These are phyloP conservation scores for Trichonephila inaurata DNA, from an alignment of 1,140 invertebrate genomes.

Conservation along the genomic window DNA sequence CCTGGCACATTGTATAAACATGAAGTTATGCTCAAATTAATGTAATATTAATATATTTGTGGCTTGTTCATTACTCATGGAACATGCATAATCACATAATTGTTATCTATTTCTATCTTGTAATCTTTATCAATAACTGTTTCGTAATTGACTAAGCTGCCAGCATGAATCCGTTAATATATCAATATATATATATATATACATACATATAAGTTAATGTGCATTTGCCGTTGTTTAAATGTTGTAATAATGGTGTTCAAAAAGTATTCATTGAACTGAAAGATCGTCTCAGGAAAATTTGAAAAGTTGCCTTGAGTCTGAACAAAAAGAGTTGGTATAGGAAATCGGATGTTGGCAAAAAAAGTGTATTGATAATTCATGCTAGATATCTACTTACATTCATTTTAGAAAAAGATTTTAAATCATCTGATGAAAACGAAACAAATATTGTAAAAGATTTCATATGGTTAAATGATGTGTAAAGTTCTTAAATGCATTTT, in stretches of 20 bases:
- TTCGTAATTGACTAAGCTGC: conserved; percentile 50
- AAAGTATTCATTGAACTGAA: conserved; percentile 45
- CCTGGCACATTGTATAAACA: conserved; percentile 68
- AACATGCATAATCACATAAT: conserved; percentile 64
- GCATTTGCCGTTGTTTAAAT: conserved; percentile 65
- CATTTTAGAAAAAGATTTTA: conserved; percentile 42
- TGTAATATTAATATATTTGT: conserved; percentile 70
- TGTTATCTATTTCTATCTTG: conserved; percentile 71
- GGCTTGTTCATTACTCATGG: conserved; percentile 57
- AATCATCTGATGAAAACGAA: not conserved
- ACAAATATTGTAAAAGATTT: conserved; percentile 27
- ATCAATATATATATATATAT: conserved; percentile 57
- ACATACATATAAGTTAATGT: conserved; percentile 52
- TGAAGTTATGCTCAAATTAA: conserved; percentile 74
- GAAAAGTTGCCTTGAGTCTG: conserved; percentile 67
- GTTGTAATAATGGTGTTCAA: conserved; percentile 59
- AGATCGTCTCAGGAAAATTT: conserved; percentile 66
- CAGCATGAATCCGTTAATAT: conserved; percentile 61
- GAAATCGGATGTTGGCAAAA: conserved; percentile 53
- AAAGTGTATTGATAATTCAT: conserved; percentile 58
- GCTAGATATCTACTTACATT: conserved; percentile 64
- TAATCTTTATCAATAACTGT: conserved; percentile 69
- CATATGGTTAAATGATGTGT: conserved; percentile 3
- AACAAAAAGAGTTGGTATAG: conserved; percentile 67
- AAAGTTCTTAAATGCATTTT: not conserved